These are phyloP conservation scores for Alcedo atthis DNA, from an alignment of 2,797 vertebrate genomes.

Conservation along the genomic window DNA sequence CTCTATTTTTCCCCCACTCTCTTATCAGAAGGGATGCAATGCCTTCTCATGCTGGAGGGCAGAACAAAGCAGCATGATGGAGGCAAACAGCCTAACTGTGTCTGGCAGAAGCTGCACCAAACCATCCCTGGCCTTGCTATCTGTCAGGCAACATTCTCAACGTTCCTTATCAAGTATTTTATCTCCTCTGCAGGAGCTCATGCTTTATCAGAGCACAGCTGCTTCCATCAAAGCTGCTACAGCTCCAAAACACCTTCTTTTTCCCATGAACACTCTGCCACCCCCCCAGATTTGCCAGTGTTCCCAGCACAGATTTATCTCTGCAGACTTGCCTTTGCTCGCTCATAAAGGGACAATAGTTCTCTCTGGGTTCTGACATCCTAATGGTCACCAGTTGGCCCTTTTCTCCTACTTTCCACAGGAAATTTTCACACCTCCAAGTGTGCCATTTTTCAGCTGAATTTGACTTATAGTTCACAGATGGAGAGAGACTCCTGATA, in stretches of 20 bases:
- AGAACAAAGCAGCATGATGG: not conserved
- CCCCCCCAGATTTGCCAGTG: not conserved
- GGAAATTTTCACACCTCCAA: constrained; percentile 34
- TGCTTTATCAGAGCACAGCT: not conserved
- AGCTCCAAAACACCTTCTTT: constrained; percentile 22
- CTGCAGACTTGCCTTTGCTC: not conserved
- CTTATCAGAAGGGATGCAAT: not conserved
- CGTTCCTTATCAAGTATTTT: not conserved
- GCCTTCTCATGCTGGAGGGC: not conserved
- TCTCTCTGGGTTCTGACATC: constrained; percentile 42
- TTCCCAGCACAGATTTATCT: constrained; percentile 42
- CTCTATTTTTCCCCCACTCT: no score
- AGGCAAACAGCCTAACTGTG: not conserved
- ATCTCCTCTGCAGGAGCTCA: not conserved
- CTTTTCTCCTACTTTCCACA: constrained; percentile 37
- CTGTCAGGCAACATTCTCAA: not conserved
- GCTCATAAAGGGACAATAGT: constrained; percentile 38
- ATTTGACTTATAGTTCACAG: constrained; percentile 49
- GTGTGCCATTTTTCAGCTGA: constrained; percentile 47
- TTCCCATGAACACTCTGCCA: constrained; percentile 1
- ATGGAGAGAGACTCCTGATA: constrained; percentile 3
- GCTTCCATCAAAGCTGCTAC: not conserved
- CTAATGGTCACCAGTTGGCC: constrained; percentile 24
- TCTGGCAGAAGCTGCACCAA: not conserved
- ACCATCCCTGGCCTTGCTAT: not conserved